A percentile compares a stretch with the other conserved stretches of the same genome.
phyloP scores from a whole-genome alignment of 2,113 vertebrate genomes.

The Taxidea taxus region DNA sequence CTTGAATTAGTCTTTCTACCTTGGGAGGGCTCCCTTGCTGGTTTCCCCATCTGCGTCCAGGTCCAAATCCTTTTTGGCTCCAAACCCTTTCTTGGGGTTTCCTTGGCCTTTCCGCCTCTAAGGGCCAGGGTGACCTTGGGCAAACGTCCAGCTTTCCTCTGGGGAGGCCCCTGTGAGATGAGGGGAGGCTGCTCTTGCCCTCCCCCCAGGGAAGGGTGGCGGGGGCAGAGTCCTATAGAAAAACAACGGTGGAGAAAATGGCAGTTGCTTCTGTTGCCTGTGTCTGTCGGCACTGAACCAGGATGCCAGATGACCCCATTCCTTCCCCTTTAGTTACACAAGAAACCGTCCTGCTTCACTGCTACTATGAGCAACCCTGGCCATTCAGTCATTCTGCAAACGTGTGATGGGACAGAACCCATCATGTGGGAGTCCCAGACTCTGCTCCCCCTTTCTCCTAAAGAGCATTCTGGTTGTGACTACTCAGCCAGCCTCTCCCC shows the following conservation, averaged over 20 bases:
- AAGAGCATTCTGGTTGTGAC: not conserved
- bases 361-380: not conserved
- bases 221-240: not conserved
- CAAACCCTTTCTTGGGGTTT: conserved; percentile 4
- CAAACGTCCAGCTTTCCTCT: not conserved
- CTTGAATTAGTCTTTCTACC: conserved; percentile 35
- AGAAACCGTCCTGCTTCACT: not conserved
- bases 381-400: not conserved
- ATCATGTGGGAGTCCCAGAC: not conserved
- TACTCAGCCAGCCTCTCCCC: not conserved
- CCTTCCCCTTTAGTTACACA: not conserved
- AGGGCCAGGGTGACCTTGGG: not conserved
- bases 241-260: not conserved
- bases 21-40: not conserved
- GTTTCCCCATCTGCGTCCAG: conserved; percentile 52
- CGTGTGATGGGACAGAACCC: not conserved
- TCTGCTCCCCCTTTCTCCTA: not conserved
- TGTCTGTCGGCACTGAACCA: rapidly evolving
- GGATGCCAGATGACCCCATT: not conserved
- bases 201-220: not conserved
- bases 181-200: not conserved
- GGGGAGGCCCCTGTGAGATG: not conserved
- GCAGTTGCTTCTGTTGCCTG: not conserved
- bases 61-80: conserved; percentile 53
- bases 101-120: conserved; percentile 14